A percentile compares a stretch with the other conserved stretches of the same genome.
Evolutionary conservation across 2,888 invertebrate species (phyloP).

Genomic region (Xylocampa areola): DNA sequence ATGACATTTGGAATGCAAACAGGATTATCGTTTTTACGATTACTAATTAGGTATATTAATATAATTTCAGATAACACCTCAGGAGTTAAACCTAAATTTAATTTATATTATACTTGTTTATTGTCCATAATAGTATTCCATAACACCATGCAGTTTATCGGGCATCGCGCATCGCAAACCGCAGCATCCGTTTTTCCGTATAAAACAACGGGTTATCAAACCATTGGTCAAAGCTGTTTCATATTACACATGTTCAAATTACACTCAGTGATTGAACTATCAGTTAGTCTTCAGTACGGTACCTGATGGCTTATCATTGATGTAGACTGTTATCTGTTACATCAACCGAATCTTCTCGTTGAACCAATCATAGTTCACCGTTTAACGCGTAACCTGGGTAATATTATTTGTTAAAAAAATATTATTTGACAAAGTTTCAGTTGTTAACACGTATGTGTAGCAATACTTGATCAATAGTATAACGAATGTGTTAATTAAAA

Average conservation of each 20-base stretch:
- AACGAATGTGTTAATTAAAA: conserved; percentile 68
- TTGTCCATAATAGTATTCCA: conserved; percentile 23
- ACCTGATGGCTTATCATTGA: conserved; percentile 65
- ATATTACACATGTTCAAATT: conserved; percentile 18
- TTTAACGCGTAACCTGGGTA: conserved; percentile 54
- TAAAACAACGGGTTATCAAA: conserved; percentile 56
- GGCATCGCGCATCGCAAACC: conserved; percentile 43
- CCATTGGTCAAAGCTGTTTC: conserved; percentile 37
- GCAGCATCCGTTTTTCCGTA: conserved; percentile 65
- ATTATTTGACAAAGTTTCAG: conserved; percentile 22
- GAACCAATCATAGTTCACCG: conserved; percentile 60
- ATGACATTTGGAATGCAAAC: conserved; percentile 26
- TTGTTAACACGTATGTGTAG: conserved; percentile 36
- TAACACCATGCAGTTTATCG: conserved; percentile 52
- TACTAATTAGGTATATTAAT: not conserved
- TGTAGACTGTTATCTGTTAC: conserved; percentile 61
- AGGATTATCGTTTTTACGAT: conserved; percentile 34
- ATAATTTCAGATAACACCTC: conserved; percentile 38
- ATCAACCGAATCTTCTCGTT: conserved; percentile 66
- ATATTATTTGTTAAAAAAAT: conserved; percentile 53
- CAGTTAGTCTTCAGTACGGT: conserved; percentile 39
- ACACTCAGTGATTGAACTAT: conserved; percentile 35
- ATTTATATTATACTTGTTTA: conserved; percentile 11
- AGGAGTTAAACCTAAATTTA: conserved; percentile 23
- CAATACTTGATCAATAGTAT: conserved; percentile 31